Evolutionary conservation across 2,888 invertebrate species (phyloP).

Genomic region (Hyposoter dolosus): DNA sequence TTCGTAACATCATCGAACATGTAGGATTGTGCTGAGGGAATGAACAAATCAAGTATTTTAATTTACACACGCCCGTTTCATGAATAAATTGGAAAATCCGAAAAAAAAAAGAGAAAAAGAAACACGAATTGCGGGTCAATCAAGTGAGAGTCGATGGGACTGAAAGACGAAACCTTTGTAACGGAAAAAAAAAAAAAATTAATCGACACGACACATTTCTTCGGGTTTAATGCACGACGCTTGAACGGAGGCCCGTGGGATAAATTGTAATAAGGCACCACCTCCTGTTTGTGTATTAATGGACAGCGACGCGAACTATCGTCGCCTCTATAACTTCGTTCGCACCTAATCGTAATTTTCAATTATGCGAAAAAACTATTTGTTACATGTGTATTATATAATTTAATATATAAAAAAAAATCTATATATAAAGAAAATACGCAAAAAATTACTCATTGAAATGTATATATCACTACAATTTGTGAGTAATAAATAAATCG

Average conservation of each 20-base stretch:
- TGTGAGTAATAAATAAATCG: slow-evolving; percentile 15
- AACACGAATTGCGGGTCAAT: background rate
- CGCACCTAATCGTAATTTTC: slow-evolving; percentile 28
- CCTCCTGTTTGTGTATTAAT: slow-evolving; percentile 20
- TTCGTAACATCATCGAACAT: slow-evolving; percentile 8
- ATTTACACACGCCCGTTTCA: slow-evolving; percentile 8
- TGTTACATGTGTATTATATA: slow-evolving; percentile 49
- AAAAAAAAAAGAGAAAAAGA: background rate
- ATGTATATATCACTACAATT: slow-evolving; percentile 42
- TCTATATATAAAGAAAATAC: slow-evolving; percentile 8
- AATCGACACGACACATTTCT: background rate
- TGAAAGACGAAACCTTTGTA: background rate
- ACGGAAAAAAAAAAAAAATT: background rate
- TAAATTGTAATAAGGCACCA: slow-evolving; percentile 42
- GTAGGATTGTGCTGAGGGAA: slow-evolving; percentile 49
- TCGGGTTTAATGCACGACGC: background rate
- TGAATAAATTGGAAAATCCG: background rate
- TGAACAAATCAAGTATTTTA: slow-evolving; percentile 27
- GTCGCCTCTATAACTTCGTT: slow-evolving; percentile 37
- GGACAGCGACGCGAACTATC: background rate
- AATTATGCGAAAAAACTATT: slow-evolving; percentile 26
- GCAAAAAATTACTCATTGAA: slow-evolving; percentile 33
- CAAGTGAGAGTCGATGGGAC: background rate
- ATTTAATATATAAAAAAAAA: slow-evolving; percentile 29
- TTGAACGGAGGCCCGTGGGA: slow-evolving; percentile 35